A percentile compares a stretch with the other conserved stretches of the same genome.
Evolutionary conservation across 1,140 invertebrate species (phyloP).

Genomic region (Solen grandis): DNA sequence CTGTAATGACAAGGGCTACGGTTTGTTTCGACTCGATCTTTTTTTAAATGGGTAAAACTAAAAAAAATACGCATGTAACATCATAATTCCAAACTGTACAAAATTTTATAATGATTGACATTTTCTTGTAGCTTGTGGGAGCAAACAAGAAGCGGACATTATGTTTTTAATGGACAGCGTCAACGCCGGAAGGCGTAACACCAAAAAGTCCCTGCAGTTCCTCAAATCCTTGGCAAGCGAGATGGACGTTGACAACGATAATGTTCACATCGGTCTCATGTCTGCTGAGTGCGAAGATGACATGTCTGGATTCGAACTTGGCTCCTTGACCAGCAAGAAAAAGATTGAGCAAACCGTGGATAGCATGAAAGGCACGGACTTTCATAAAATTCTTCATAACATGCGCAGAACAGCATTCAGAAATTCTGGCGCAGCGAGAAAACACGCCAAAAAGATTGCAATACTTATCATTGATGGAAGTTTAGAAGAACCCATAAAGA

Average conservation of each 20-base stretch:
- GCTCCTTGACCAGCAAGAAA: conserved; percentile 39
- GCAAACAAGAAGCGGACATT: conserved; percentile 71
- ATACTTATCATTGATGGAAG: conserved; percentile 69
- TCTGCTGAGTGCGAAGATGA: conserved; percentile 61
- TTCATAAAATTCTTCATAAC: conserved; percentile 62
- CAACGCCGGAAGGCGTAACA: conserved; percentile 70
- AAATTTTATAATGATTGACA: no score
- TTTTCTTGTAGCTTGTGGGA: conserved; percentile 71
- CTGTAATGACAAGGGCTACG: no score
- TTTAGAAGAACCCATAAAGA: conserved; percentile 64
- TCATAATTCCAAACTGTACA: no score
- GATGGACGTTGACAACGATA: conserved; percentile 66
- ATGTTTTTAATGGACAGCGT: conserved; percentile 75
- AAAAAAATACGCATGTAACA: no score
- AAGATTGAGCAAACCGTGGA: conserved; percentile 50
- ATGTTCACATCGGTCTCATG: conserved; percentile 70
- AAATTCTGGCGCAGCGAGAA: conserved; percentile 57
- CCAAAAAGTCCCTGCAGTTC: conserved; percentile 66
- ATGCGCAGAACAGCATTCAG: conserved; percentile 63
- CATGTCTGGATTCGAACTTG: conserved; percentile 57
- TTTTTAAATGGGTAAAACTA: no score
- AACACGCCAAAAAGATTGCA: conserved; percentile 70
- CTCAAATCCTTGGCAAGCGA: conserved; percentile 64
- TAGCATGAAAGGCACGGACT: conserved; percentile 57
- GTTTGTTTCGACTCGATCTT: no score